A percentile compares a stretch with the other conserved stretches of the same genome.
Evolutionary conservation across 1,140 invertebrate genomes (phyloP).

Genomic region (Caenorhabditis brenneri): DNA sequence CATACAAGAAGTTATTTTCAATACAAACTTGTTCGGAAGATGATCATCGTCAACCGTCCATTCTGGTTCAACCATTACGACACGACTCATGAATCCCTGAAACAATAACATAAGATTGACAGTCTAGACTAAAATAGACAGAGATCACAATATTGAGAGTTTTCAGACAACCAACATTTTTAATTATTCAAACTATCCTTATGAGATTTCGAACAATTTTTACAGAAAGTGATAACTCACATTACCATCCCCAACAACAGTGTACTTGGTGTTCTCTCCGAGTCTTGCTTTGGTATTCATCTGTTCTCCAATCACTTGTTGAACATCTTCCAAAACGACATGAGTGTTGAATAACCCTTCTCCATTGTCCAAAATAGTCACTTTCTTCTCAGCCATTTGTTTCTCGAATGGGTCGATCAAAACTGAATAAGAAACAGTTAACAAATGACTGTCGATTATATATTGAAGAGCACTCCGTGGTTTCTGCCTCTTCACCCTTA

Average conservation of each 20-base stretch:
- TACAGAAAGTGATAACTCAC: neutral
- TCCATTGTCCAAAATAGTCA: neutral
- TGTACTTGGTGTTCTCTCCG: constrained; percentile 29
- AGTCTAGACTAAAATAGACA: neutral
- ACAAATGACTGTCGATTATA: neutral
- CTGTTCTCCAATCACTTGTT: neutral
- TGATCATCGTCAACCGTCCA: neutral
- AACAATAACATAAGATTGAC: no score
- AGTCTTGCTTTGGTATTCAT: constrained; percentile 8
- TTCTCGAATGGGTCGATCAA: neutral
- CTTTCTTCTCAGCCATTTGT: neutral
- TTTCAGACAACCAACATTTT: no score
- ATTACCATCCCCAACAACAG: constrained; percentile 17
- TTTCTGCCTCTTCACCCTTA: neutral
- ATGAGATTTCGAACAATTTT: neutral
- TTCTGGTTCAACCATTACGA: constrained; percentile 30
- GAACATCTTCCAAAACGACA: constrained; percentile 36
- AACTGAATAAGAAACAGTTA: neutral
- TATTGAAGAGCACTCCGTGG: neutral
- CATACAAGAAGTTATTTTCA: constrained; percentile 32
- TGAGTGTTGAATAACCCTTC: constrained; percentile 25
- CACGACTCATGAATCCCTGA: constrained; percentile 24
- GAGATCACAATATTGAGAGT: neutral
- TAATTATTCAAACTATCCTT: no score
- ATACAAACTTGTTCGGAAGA: constrained; percentile 22